Base-by-base conservation (phyloP, 37 sponge, comb jelly and placozoan genomes). In the Trichoplax adhaerens region DNA sequence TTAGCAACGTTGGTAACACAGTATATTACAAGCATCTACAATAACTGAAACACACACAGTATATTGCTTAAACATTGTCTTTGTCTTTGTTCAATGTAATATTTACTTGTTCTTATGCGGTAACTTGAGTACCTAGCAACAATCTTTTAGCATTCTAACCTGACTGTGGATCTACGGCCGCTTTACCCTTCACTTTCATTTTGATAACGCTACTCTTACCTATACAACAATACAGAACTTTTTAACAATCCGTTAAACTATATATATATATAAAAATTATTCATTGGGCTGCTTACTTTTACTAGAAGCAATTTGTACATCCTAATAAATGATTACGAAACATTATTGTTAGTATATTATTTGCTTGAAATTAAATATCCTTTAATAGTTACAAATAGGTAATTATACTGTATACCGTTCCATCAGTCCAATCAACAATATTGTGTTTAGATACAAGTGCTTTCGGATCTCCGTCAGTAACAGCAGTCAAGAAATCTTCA, bases 91-190 rank as follows among this genome's bases (percentile, higher is more conserved):
- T 68, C 52, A 52, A 48, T 66, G 50, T 71, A 68, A 4, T 76
- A 50, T 66, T 6, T 7, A 1, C 48, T 12, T 56, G 3, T 5
- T 3, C 52, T 74, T 29, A 62, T 0, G 74, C 62, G 6, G 53
- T 65, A 7, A 50, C n/a, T 29, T 7, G 5, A 73, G 10, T 8
- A 73, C 10, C 62, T 12, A 60, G 12, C 12, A 12, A 60, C 8
- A 60, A 60, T 60, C 8, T 8, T 60, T 12, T 12, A 8, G 12
- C 62, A 12, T 8, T 12, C 69, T 53, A 5, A 76, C 88, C 88
- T 55, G 87, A 89, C 50, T 93, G 90, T 2, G 91, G 84, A 71
- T 93, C 94, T 8, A 93, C 90, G 2, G 76, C 91, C 62, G 80
- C 84, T n/a, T 80, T 80, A 3, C 94, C 94, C 64, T 93, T 93